Evolutionary conservation across 1,140 invertebrate genomes (phyloP).

Genomic region (Mactra quadrangularis): DNA sequence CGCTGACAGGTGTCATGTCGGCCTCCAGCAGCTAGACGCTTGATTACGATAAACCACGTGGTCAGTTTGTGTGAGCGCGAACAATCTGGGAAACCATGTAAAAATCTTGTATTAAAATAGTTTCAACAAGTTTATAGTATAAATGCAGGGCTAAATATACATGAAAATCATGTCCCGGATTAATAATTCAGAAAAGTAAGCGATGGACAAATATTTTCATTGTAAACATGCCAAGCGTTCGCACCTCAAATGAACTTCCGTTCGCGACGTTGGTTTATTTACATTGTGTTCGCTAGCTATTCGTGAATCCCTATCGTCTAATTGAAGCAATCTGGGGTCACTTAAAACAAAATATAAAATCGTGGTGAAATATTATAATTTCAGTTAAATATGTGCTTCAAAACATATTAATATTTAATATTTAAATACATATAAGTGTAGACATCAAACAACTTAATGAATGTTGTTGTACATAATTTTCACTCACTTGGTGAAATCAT

Average conservation of each 20-base stretch:
- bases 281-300: constrained; percentile 6
- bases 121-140: not conserved
- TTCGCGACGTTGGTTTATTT: constrained; percentile 28
- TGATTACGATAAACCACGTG: constrained; percentile 39
- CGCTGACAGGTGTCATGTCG: constrained; percentile 55
- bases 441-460: no score
- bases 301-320: constrained; percentile 6
- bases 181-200: constrained; percentile 59
- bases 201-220: constrained; percentile 64
- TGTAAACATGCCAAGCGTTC: constrained; percentile 63
- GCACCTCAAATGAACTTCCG: constrained; percentile 58
- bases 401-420: no score
- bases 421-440: no score
- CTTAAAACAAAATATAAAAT: not conserved
- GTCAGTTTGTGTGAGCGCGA: no score
- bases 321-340: constrained; percentile 25
- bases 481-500: no score
- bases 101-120: not conserved
- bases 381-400: no score
- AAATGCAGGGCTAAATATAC: not conserved
- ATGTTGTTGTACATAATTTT: no score
- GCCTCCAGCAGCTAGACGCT: constrained; percentile 32
- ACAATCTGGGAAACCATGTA: not conserved
- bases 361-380: constrained; percentile 2
- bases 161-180: constrained; percentile 33